phyloP scores from a whole-genome alignment of 2,113 vertebrate species.

The Phoxinus phoxinus region DNA sequence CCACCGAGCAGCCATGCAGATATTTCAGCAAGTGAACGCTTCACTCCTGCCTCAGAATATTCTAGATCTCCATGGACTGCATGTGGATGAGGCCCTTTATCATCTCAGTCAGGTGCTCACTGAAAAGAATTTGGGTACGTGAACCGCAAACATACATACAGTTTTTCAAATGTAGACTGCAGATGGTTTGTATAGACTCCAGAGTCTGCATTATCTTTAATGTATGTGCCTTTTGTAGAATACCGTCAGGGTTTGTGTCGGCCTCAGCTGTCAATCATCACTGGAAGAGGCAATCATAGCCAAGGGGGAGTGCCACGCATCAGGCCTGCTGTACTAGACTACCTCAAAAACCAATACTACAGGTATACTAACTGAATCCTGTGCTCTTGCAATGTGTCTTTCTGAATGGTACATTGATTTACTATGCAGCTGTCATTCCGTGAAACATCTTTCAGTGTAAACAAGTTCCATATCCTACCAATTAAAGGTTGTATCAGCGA shows the following conservation, averaged over 20 bases:
- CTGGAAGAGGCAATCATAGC: slow-evolving; percentile 97
- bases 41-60: slow-evolving; percentile 90
- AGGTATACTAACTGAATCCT: slow-evolving; percentile 32
- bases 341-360: slow-evolving; percentile 86
- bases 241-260: slow-evolving; percentile 84
- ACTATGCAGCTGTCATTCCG: too few species aligned
- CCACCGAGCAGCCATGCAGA: slow-evolving; percentile 86
- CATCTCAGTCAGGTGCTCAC: slow-evolving; percentile 84
- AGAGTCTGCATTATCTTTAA: not conserved
- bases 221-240: slow-evolving; percentile 74
- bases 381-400: not conserved
- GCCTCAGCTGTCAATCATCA: slow-evolving; percentile 92
- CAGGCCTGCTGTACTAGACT: slow-evolving; percentile 93
- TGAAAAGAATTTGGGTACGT: slow-evolving; percentile 85
- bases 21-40: slow-evolving; percentile 90
- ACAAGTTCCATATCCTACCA: too few species aligned
- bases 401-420: too few species aligned
- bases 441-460: too few species aligned
- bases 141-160: not conserved
- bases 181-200: not conserved
- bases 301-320: slow-evolving; percentile 95
- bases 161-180: not conserved
- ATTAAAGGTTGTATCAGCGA: too few species aligned
- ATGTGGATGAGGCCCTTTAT: slow-evolving; percentile 90
- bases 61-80: slow-evolving; percentile 94